Evolutionary conservation across 2,888 invertebrate species (phyloP).

Genomic region (Tetanocera ferruginea): DNA sequence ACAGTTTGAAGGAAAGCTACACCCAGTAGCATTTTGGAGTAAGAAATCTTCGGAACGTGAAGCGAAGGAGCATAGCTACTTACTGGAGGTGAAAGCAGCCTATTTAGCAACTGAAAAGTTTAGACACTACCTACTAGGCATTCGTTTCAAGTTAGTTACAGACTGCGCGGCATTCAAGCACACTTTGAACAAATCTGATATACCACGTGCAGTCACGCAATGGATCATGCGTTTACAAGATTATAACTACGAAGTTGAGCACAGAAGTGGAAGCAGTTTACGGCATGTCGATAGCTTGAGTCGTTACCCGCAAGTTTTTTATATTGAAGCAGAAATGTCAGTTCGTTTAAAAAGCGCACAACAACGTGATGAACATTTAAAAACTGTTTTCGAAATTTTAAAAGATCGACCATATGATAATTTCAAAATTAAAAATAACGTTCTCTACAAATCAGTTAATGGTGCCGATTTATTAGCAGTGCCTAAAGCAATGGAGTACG

Average conservation of each 20-base stretch:
- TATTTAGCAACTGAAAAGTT: background rate
- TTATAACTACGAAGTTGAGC: background rate
- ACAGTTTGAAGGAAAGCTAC: background rate
- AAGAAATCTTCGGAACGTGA: background rate
- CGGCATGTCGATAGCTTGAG: too few species aligned
- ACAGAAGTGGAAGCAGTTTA: background rate
- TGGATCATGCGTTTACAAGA: background rate
- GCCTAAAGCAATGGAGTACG: background rate
- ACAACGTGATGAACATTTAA: background rate
- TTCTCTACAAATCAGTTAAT: too few species aligned
- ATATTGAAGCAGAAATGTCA: background rate
- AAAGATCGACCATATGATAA: background rate
- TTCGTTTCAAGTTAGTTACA: background rate
- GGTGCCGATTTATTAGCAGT: background rate
- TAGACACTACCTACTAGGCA: background rate
- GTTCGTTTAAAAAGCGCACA: background rate
- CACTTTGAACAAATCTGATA: background rate
- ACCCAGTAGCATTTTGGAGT: background rate
- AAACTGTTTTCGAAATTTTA: background rate
- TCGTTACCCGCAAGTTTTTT: too few species aligned
- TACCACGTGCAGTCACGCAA: background rate
- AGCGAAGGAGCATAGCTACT: background rate
- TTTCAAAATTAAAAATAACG: background rate
- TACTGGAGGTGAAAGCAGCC: constrained; percentile 11
- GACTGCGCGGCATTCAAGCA: constrained; percentile 2